A percentile compares a stretch with the other conserved stretches of the same genome.
phyloP scores from a whole-genome alignment of 2,888 invertebrate species.

The Caenorhabditis sp. region DNA sequence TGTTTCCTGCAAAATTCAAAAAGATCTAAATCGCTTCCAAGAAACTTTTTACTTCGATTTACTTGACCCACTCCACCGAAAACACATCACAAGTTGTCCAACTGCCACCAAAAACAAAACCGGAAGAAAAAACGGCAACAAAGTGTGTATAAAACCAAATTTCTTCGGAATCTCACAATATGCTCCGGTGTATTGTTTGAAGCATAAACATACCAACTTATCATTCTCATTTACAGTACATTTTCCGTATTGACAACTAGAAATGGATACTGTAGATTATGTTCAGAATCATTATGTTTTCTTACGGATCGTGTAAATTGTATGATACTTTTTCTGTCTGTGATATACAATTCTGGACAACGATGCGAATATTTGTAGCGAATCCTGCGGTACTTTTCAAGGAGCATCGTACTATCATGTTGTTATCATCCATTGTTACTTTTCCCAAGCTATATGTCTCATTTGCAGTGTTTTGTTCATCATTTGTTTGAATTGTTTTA shows the following conservation, averaged over 20 bases:
- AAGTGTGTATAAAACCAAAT: neutral
- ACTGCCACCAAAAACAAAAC: neutral
- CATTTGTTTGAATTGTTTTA: neutral
- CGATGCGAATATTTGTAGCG: constrained; percentile 8
- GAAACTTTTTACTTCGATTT: no score
- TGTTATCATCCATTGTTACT: neutral
- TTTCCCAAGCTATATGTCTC: neutral
- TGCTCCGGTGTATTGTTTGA: constrained; percentile 23
- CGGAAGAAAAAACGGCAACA: neutral
- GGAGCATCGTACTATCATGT: neutral
- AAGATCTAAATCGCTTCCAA: no score
- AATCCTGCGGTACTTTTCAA: neutral
- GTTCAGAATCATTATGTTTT: neutral
- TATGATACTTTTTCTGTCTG: constrained; percentile 7
- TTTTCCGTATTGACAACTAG: constrained; percentile 19
- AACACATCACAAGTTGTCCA: neutral
- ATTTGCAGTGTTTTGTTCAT: neutral
- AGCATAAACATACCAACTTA: constrained; percentile 18
- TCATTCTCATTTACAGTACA: constrained; percentile 5
- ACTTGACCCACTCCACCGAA: neutral
- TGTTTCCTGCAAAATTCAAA: no score
- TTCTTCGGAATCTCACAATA: constrained; percentile 15
- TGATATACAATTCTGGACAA: constrained; percentile 16
- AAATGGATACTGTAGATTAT: neutral
- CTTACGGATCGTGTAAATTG: constrained; percentile 22